Conservation (phyloP, 2,113 vertebrate species). For the Alces alces region DNA sequence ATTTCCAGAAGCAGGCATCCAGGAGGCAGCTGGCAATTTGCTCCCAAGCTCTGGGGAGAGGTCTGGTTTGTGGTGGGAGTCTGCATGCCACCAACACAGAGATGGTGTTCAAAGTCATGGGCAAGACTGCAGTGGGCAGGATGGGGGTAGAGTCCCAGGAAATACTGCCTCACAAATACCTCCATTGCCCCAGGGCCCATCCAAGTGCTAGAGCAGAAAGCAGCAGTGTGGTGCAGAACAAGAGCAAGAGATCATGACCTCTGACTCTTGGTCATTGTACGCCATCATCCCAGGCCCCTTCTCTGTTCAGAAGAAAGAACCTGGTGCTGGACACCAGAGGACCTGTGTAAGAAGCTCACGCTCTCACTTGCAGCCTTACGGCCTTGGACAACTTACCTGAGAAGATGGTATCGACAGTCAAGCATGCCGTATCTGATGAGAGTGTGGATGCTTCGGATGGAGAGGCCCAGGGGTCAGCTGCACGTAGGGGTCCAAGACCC, state of each 20-base stretch:
- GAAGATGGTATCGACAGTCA: not conserved
- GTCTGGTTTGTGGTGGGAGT: not conserved
- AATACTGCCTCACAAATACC: not conserved
- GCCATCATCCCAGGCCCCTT: not conserved
- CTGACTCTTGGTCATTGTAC: not conserved
- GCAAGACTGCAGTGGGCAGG: not conserved
- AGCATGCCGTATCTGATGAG: not conserved
- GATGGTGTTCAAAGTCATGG: not conserved
- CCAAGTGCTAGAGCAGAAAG: not conserved
- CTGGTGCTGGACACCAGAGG: not conserved
- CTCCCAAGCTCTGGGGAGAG: not conserved
- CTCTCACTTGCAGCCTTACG: not conserved
- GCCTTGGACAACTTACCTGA: not conserved
- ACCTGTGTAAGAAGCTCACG: rapidly evolving
- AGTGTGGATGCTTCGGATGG: not conserved
- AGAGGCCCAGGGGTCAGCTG: not conserved
- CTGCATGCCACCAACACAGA: not conserved
- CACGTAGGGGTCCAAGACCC: rapidly evolving
- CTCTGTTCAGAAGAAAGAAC: not conserved
- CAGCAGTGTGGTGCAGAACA: not conserved
- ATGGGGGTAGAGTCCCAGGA: not conserved
- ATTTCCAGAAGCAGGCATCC: not conserved
- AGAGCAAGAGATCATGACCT: not conserved
- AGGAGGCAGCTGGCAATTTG: not conserved
- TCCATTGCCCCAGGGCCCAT: not conserved